A percentile compares a stretch with the other conserved stretches of the same genome.
phyloP scores from a whole-genome alignment of 2,888 invertebrate genomes.

The Polydrusus tereticollis region DNA sequence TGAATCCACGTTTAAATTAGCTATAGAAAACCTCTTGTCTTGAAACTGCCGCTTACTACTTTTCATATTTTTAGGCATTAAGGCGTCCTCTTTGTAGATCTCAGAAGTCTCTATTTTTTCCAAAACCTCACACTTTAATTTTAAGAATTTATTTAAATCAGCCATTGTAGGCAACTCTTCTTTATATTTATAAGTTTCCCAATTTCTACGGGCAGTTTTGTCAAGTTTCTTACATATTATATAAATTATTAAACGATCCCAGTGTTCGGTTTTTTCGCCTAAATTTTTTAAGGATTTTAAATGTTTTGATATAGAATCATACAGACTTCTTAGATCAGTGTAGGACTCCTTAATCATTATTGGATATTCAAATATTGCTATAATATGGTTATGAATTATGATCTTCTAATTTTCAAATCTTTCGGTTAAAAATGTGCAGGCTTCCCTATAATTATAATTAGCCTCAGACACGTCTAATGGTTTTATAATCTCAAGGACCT shows the following conservation, averaged over 20 bases:
- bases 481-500: constrained; percentile 22
- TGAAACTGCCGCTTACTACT: not conserved
- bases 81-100: not conserved
- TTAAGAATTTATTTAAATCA: constrained; percentile 37
- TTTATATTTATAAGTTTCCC: constrained; percentile 28
- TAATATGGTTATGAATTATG: constrained; percentile 51
- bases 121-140: constrained; percentile 34
- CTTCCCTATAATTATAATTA: constrained; percentile 49
- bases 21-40: not conserved
- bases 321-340: constrained; percentile 40
- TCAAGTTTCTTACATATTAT: constrained; percentile 30
- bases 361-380: constrained; percentile 48
- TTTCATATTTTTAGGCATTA: not conserved
- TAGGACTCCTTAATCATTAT: constrained; percentile 35
- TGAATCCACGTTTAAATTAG: not conserved
- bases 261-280: constrained; percentile 24
- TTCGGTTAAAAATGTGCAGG: constrained; percentile 50
- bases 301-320: constrained; percentile 39
- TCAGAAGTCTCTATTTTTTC: constrained; percentile 31
- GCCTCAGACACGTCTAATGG: constrained; percentile 38
- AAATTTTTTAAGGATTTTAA: constrained; percentile 39
- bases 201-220: constrained; percentile 21
- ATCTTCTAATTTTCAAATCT: constrained; percentile 49
- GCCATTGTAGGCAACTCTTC: constrained; percentile 22
- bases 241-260: constrained; percentile 40